Conservation (phyloP, 2,797 vertebrate genomes). For the Acomys russatus region DNA sequence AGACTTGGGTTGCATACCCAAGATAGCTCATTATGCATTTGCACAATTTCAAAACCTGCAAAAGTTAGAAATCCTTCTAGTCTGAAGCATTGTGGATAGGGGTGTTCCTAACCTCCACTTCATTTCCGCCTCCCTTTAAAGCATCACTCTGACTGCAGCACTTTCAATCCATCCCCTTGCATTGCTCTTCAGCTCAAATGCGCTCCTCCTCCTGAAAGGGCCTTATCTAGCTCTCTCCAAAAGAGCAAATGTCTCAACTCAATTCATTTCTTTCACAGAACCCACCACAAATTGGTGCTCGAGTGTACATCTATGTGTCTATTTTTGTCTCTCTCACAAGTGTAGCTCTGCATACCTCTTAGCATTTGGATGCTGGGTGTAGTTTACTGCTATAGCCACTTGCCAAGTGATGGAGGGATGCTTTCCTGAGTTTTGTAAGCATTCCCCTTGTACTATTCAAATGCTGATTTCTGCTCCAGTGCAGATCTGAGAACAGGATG, state of each 20-base stretch:
- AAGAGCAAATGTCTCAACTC: neutral
- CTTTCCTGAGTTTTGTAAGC: no score
- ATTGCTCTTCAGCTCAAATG: neutral
- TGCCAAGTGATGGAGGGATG: no score
- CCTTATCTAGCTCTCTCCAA: neutral
- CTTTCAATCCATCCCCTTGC: neutral
- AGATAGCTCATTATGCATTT: neutral
- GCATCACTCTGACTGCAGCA: neutral
- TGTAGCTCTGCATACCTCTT: neutral
- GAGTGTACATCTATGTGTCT: neutral
- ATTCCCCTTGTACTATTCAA: no score
- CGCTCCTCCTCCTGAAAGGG: neutral
- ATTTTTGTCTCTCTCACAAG: neutral
- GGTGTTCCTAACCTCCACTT: neutral
- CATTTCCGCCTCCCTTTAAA: neutral
- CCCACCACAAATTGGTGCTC: neutral
- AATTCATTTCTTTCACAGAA: neutral
- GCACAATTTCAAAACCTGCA: neutral
- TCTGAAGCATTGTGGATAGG: neutral
- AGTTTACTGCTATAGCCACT: neutral
- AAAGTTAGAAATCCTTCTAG: neutral
- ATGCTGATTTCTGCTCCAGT: no score
- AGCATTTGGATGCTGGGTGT: neutral
- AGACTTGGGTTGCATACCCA: neutral
- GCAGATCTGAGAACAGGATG: no score